Evolutionary conservation across 2,888 invertebrate genomes (phyloP), one percentile per base, ranked within the genome.

Genomic region (Plagiodera versicolora): DNA sequence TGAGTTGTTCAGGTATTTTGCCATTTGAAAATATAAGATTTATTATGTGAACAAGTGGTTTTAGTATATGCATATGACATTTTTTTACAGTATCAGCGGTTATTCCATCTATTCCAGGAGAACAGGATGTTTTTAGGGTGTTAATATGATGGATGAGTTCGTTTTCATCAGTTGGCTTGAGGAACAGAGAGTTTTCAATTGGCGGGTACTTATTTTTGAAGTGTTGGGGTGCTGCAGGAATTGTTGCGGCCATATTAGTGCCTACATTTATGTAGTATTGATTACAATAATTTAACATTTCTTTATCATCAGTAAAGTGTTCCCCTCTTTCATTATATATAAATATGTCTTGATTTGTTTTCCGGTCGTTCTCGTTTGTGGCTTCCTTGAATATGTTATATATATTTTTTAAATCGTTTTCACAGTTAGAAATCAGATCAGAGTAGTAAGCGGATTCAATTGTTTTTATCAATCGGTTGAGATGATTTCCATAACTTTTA

Each of bases 281-380:
- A 52, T 58, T 58, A 45, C 39, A 57, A 28, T 45, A 30, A 18
- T 57, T 44, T 39, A 39, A 45, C 46, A 18, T 51, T 51, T 50
- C 16, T 45, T 57, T 57, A 28, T 51, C 51, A n/a, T 32, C 45
- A 44, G 9, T 16, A 44, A 50, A 39, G 14, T 35, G 24, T 57
- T 24, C 24, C 24, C 24, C 28, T 39, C 16, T 39, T 14, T 56
- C 17, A 28, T 57, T 28, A 28, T n/a, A 14, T 44, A 57, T 51
- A 17, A 50, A 39, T 20, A 51, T 39, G 9, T 56, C 30, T 9
- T 17, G 14, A 14, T 44, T 57, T 44, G 8, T 45, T 45, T 57
- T 51, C 20, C 17, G 35, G 46, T 17, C 28, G 17, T 51, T 14
- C 18, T 53, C 44, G 20, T 53, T 53, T 44, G 10, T 19, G 14